Evolutionary conservation across 92 coral and sea anemone species (phyloP).

Genomic region (Meandrina meandrites): DNA sequence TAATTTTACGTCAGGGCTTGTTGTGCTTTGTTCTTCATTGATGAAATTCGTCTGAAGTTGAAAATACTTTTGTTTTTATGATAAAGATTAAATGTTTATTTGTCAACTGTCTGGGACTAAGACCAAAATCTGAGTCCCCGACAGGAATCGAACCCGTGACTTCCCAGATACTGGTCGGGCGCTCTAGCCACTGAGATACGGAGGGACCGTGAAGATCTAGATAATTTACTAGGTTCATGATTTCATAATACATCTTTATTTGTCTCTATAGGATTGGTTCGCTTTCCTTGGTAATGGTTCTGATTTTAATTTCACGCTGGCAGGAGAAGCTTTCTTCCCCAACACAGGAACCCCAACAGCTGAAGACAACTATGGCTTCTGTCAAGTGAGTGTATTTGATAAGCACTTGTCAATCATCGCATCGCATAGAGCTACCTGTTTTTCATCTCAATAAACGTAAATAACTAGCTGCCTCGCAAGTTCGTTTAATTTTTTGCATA

Average conservation of each 20-base stretch:
- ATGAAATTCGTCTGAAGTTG: too few species aligned
- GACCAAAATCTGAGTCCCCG: too few species aligned
- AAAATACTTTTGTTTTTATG: neutral
- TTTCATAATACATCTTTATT: neutral
- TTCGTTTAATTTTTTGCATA: too few species aligned
- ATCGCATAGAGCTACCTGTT: too few species aligned
- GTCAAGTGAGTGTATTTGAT: neutral
- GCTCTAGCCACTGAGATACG: too few species aligned
- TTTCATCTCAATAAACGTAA: neutral
- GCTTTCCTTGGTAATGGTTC: constrained; percentile 1
- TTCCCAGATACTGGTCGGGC: too few species aligned
- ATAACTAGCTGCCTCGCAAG: neutral
- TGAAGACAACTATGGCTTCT: neutral
- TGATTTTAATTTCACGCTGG: neutral
- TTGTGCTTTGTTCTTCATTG: neutral
- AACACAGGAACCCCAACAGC: neutral
- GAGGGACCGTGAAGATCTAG: too few species aligned
- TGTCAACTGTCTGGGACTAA: too few species aligned
- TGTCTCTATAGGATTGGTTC: neutral
- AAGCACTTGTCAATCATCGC: neutral
- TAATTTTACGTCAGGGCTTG: neutral
- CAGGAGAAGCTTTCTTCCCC: neutral
- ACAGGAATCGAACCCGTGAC: too few species aligned
- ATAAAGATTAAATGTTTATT: too few species aligned
- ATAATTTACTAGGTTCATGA: too few species aligned